Conservation (phyloP, 1,140 invertebrate species). For the Araneus ventricosus region DNA sequence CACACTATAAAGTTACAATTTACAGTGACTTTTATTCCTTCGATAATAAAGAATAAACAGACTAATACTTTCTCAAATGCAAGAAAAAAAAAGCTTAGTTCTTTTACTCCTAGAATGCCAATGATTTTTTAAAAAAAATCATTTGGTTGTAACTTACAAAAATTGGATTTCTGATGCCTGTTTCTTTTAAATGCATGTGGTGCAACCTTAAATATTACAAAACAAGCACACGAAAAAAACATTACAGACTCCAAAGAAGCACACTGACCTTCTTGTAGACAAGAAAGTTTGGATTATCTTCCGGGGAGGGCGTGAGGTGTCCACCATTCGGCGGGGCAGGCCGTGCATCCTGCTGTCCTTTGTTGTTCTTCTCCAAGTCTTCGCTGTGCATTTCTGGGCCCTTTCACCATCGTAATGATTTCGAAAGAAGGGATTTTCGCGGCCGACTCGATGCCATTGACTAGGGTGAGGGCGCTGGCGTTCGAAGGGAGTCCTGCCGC, state of each 20-base stretch:
- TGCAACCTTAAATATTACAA: too few species aligned
- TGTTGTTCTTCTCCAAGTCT: constrained; percentile 6
- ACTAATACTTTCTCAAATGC: too few species aligned
- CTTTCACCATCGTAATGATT: background rate
- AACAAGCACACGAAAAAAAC: too few species aligned
- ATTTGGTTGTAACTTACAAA: too few species aligned
- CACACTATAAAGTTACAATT: too few species aligned
- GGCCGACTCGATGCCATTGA: background rate
- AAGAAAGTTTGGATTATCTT: constrained; percentile 46
- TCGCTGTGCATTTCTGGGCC: background rate
- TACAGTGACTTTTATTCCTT: too few species aligned
- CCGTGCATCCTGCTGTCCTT: background rate
- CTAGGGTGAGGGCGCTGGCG: constrained; percentile 14
- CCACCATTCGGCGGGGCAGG: background rate
- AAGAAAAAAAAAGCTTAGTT: too few species aligned
- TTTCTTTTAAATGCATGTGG: too few species aligned
- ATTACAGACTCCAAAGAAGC: background rate
- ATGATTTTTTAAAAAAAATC: too few species aligned
- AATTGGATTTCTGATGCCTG: too few species aligned
- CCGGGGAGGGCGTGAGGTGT: background rate
- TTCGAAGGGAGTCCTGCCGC: constrained; percentile 12
- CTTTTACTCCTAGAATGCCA: too few species aligned
- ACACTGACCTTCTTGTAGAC: constrained; percentile 31
- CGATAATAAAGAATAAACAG: too few species aligned
- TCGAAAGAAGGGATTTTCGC: background rate